Evolutionary conservation across 2,113 vertebrate genomes (phyloP), one percentile per base, ranked within the genome.

Genomic region (Vireo altiloquus): DNA sequence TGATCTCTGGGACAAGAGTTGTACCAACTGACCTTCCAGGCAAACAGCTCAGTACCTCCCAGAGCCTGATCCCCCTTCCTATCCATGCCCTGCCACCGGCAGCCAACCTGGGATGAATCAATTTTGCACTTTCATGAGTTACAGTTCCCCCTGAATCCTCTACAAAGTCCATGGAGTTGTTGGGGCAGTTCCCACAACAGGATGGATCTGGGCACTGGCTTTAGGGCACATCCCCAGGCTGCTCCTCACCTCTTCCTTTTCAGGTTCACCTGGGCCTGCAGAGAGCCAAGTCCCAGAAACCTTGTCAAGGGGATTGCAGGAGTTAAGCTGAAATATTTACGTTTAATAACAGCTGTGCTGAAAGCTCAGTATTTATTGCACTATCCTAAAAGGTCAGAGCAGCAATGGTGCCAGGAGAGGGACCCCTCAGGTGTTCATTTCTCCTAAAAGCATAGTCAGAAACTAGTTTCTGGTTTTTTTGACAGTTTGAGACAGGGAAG

Each of bases 71-170:
- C 33, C 21, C 40, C 23, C 12, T 69, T 65, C 37, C 22, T 33
- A 13, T 31, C 44, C 0, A 0, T 24, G 46, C 13, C 18, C 18
- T 18, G 3, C 40, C 2, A 1, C 9, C 13, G 8, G 30, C 81
- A 75, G 33, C 35, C 3, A 2, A 56, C 19, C 60, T 76, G 75
- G 21, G 27, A 54, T 4, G 0, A 70, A 63, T 6, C 9, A 83
- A 75, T 80, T 69, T 76, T 72, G 40, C 24, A 30, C n/a, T 76
- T 80, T 22, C 35, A 18, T 0, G 0, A 60, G 40, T 30, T 4
- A 0, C 3, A 4, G 11, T 37, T 79, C 56, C 35, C 16, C 54
- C 47, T 39, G 46, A 78, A 28, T 49, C 31, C 37, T 74, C 33
- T 37, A 24, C 59, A 66, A 1, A 1, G 0, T 7, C 52, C 2